A percentile compares a stretch with the other conserved stretches of the same genome.
These are phyloP conservation scores for Eumacrocentrus americanus DNA, from an alignment of 2,888 invertebrate genomes.

Conservation along the genomic window DNA sequence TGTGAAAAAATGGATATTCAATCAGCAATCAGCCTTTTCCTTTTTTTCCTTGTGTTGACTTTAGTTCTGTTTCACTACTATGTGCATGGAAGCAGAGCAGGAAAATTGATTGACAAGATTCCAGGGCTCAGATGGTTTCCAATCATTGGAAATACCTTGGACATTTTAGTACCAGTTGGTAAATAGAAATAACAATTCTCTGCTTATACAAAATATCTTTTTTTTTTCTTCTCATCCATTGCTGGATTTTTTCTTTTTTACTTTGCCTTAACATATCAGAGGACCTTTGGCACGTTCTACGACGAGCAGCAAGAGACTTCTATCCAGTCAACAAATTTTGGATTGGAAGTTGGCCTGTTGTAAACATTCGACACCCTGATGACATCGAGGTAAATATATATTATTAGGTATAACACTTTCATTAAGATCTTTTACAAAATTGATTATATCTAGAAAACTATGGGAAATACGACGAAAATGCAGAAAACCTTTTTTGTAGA, in stretches of 20 bases:
- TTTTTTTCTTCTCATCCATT: background rate
- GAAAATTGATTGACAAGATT: constrained; percentile 47
- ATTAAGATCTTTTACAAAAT: no score
- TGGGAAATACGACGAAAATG: no score
- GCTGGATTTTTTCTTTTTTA: no score
- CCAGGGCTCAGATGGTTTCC: constrained; percentile 51
- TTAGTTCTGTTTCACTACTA: constrained; percentile 34
- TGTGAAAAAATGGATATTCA: constrained; percentile 3
- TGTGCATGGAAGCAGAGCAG: constrained; percentile 43
- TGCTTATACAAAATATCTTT: no score
- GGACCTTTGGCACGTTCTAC: constrained; percentile 29
- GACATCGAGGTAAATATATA: constrained; percentile 32
- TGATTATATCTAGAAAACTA: no score
- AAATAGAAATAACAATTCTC: constrained; percentile 19
- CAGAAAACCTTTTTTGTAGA: no score
- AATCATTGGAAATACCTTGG: constrained; percentile 49
- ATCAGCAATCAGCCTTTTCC: constrained; percentile 6
- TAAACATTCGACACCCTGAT: constrained; percentile 38
- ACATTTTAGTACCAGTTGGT: constrained; percentile 44
- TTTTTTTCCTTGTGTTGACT: constrained; percentile 19
- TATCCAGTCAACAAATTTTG: constrained; percentile 37
- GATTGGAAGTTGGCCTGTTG: constrained; percentile 29
- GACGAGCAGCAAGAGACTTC: constrained; percentile 28
- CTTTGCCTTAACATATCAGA: no score
- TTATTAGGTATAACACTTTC: no score